Evolutionary conservation across 1,140 invertebrate species (phyloP), one percentile per base, ranked within the genome.

Genomic region (Zaprionus lachaisei): DNA sequence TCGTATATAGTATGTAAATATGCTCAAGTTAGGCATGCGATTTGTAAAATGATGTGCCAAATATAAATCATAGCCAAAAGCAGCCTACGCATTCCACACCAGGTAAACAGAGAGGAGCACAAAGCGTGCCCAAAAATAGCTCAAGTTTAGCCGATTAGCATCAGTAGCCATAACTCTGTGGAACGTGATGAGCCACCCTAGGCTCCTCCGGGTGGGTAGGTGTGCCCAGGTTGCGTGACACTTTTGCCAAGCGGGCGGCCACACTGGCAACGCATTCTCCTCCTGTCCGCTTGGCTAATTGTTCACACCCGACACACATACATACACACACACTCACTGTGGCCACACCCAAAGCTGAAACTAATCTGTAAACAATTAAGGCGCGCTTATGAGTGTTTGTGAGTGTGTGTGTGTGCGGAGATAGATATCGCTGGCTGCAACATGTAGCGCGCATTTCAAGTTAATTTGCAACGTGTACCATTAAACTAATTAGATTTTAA

Each of bases 291-390:
- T 60, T 24, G 51, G 78, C 83, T 87, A 87, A 87, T 87, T 84
- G 81, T 89, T 87, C 81, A 89, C 83, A 87, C 83, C 80, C 83
- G 78, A 41, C 73, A 26, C 11, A 63, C 61, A 58, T 31, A 37
- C 31, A 58, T n/a, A 58, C 56, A 22, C 4, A 55, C 54, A n/a
- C 63, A 31, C 20, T 22, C 26, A 20, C 38, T 4, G 26, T 24
- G 26, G 84, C 80, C 83, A 83, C 83, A 80, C 84, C 83, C 83
- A 68, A 64, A 62, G 51, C 60, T 79, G 83, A 80, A 89, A 89
- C 80, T 89, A 89, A 87, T 87, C 85, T 84, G 74, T 81, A 77
- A 81, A 81, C 85, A 87, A 87, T 87, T 89, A 90, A 73, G 78
- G 44, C 79, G 70, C 17, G 26, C 24, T 11, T 22, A 12, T 20